These are phyloP conservation scores for Gymnoscopelus braueri DNA, from an alignment of 2,797 vertebrate species.

Conservation along the genomic window DNA sequence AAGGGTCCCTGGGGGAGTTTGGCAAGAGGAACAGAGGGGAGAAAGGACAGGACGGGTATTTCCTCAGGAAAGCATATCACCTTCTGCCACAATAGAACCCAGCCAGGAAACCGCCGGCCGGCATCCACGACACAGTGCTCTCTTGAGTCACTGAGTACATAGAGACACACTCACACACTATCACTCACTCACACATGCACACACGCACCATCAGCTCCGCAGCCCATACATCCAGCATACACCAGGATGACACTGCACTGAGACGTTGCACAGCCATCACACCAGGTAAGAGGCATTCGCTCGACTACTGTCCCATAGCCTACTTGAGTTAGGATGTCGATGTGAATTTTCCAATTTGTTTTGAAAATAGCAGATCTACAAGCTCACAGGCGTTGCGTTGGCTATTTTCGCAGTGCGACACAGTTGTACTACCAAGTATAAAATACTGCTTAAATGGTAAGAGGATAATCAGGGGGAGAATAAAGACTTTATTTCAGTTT, in stretches of 20 bases:
- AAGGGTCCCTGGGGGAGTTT: conserved; percentile 9
- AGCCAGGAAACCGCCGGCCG: conserved; percentile 73
- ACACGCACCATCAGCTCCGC: conserved; percentile 51
- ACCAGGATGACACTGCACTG: conserved; percentile 78
- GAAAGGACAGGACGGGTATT: conserved; percentile 76
- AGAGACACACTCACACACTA: conserved; percentile 29
- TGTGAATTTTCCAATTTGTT: neutral
- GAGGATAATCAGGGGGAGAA: too few species aligned
- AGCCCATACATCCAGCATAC: conserved; percentile 53
- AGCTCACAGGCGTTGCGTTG: too few species aligned
- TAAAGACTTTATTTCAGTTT: neutral
- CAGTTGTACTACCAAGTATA: too few species aligned
- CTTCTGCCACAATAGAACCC: conserved; percentile 80
- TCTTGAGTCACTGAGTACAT: conserved; percentile 75
- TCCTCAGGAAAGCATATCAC: conserved; percentile 87
- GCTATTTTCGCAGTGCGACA: too few species aligned
- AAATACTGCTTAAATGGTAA: too few species aligned
- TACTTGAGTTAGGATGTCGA: neutral
- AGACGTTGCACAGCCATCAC: conserved; percentile 59
- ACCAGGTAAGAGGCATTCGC: conserved; percentile 57
- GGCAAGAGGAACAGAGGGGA: conserved; percentile 37
- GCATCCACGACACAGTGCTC: conserved; percentile 74
- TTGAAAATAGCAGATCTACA: too few species aligned
- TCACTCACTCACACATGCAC: conserved; percentile 63
- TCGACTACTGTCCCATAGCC: neutral